Base-by-base conservation (phyloP, 2,888 invertebrate genomes). In the Amiota communis region DNA sequence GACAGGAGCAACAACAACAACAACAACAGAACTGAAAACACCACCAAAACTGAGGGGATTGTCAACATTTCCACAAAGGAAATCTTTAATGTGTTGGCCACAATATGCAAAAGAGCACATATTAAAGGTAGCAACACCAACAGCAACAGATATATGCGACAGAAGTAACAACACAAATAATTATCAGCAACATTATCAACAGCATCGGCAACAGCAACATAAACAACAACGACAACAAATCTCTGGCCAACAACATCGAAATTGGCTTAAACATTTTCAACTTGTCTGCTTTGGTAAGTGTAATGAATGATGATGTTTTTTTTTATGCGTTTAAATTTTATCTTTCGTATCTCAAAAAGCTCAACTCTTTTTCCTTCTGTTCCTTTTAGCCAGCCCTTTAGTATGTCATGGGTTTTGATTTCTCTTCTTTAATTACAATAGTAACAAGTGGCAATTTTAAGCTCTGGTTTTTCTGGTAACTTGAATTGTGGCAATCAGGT, bases 231-330 rank as follows among this genome's bases (percentile, higher is more conserved):
- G 69, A 12, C 75, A 70, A 2, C 73, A 74, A 49, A 72, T 68
- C 59, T 8, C 1, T 11, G 17, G n/a, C 63, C 76, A 61, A 15
- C 77, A 74, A 13, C 70, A 23, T 53, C 17, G 70, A 68, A 78
- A 79, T 80, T 86, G 87, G 87, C 87, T 86, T 82, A 87, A 87
- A 84, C 80, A 81, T 80, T 81, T 84, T 78, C 80, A 80, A 80
- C 73, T 85, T 65, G 74, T 82, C 72, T 80, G 82, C 77, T 79
- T 81, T 72, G 87, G 87, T 87, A 80, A 87, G 87, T 84, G 67
- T 36, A 6, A 23, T 68, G 67, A 13, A 20, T 20, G 47, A 46
- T 20, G 59, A 59, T 59, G 6, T 4, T 64, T 53, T 23, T 36
- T 13, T 23, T 17, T 53, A 53, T 70, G 9, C 15, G 47, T 17